phyloP scores from a whole-genome alignment of 1,140 invertebrate species.

The Zaprionus inermis region DNA sequence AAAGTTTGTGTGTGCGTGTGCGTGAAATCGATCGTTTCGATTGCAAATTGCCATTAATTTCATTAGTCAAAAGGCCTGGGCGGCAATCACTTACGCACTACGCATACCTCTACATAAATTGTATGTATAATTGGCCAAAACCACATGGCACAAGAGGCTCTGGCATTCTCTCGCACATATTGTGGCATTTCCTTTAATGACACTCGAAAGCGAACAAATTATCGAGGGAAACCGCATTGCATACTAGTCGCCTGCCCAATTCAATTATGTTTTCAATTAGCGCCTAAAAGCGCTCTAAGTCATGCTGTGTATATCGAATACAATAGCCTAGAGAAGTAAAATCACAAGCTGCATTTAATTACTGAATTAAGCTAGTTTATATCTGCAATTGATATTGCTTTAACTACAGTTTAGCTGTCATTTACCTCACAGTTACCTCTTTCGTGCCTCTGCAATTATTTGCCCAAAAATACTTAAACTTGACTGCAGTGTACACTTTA shows the following conservation, averaged over 20 bases:
- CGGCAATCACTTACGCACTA: background rate
- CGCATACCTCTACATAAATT: no score
- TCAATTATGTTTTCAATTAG: constrained; percentile 1
- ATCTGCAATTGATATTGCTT: no score
- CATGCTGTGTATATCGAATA: background rate
- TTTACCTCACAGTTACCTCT: no score
- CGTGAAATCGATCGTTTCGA: constrained; percentile 16
- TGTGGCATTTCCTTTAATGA: background rate
- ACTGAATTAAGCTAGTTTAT: no score
- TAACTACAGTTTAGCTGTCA: no score
- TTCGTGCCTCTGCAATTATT: background rate
- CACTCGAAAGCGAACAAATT: constrained; percentile 5
- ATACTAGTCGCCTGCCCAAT: background rate
- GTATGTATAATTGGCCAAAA: background rate
- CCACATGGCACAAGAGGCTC: background rate
- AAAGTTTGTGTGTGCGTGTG: background rate
- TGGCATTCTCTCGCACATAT: background rate
- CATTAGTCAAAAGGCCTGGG: constrained; percentile 19
- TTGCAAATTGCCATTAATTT: constrained; percentile 36
- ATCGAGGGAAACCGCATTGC: background rate
- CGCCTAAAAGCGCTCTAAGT: background rate
- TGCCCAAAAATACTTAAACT: background rate
- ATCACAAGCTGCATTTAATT: no score
- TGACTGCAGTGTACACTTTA: background rate
- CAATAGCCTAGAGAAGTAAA: no score